phyloP scores from a whole-genome alignment of 2,888 invertebrate species.

The Xestoiulus laeticollis region DNA sequence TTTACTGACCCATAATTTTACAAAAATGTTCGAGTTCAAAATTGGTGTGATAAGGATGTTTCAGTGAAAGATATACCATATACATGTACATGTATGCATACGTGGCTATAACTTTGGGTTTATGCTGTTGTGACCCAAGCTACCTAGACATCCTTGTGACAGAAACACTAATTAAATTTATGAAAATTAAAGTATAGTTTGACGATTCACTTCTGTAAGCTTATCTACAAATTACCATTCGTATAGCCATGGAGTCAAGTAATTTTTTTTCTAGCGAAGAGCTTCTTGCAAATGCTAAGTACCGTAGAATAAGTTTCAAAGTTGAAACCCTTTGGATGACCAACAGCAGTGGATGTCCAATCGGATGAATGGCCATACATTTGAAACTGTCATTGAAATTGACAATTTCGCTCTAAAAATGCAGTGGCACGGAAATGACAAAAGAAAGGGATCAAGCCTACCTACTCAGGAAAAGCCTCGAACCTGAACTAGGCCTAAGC shows the following conservation, averaged over 20 bases:
- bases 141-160: no score
- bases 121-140: no score
- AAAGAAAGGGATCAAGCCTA: conserved; percentile 26
- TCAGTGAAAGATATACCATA: no score
- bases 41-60: no score
- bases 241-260: background rate
- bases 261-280: background rate
- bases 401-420: conserved; percentile 26
- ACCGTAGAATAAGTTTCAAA: conserved; percentile 19
- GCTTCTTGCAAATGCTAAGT: conserved; percentile 4
- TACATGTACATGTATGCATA: no score
- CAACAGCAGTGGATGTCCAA: background rate
- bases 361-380: background rate
- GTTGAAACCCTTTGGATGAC: conserved; percentile 26
- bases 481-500: background rate
- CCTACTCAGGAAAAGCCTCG: background rate
- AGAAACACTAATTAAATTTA: no score
- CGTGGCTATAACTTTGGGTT: no score
- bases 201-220: background rate
- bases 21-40: no score
- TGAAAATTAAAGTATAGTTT: background rate
- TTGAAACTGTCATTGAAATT: conserved; percentile 26
- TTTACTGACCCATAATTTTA: no score
- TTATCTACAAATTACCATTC: background rate
- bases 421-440: conserved; percentile 26